These are phyloP conservation scores for Gavialis gangeticus DNA, from an alignment of 2,113 vertebrate species.

Conservation along the genomic window DNA sequence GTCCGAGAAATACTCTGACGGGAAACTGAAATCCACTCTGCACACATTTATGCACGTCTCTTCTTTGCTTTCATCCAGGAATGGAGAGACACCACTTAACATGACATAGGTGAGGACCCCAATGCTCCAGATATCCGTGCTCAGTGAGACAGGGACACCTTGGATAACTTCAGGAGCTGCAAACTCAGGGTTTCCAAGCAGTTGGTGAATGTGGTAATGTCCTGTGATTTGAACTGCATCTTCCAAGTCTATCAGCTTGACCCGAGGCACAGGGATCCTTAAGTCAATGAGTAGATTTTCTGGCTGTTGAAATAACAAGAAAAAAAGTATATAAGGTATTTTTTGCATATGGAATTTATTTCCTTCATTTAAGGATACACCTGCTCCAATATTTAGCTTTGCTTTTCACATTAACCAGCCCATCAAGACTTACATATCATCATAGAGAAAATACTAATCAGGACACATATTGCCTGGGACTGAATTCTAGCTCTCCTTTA, in stretches of 20 bases:
- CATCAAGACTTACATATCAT: background rate
- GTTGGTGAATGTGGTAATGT: constrained; percentile 91
- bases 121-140: constrained; percentile 94
- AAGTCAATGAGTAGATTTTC: constrained; percentile 97
- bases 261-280: constrained; percentile 86
- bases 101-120: constrained; percentile 94
- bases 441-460: background rate
- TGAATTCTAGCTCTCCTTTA: background rate
- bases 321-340: background rate
- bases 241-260: constrained; percentile 95
- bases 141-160: constrained; percentile 91
- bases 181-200: constrained; percentile 96
- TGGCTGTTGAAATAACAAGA: constrained; percentile 81
- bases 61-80: constrained; percentile 96
- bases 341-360: background rate
- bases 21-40: constrained; percentile 96
- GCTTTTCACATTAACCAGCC: background rate
- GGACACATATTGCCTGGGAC: background rate
- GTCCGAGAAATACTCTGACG: constrained; percentile 89
- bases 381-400: background rate
- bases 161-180: constrained; percentile 95
- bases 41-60: constrained; percentile 98
- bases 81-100: constrained; percentile 96
- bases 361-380: background rate
- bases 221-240: constrained; percentile 94